Evolutionary conservation across 2,888 invertebrate genomes (phyloP).

Genomic region (Meliscaeva auricollis): DNA sequence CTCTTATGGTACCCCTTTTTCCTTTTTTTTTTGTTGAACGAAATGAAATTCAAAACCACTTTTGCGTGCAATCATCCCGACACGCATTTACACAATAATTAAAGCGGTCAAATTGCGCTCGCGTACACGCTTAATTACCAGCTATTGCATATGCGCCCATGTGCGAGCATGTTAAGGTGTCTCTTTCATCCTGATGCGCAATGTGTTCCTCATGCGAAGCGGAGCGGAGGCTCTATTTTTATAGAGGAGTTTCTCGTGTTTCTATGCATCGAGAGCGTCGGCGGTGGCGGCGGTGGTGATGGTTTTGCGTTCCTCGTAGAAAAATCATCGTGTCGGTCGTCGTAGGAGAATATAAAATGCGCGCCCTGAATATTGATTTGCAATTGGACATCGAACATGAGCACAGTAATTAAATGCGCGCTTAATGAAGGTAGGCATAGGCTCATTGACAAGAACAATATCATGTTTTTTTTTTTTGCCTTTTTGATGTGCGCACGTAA

Average conservation of each 20-base stretch:
- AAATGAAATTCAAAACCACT: conserved; percentile 54
- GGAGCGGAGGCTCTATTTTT: not conserved
- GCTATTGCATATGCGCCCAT: conserved; percentile 66
- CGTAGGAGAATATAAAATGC: conserved; percentile 28
- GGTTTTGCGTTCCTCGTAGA: not conserved
- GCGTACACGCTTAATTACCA: conserved; percentile 75
- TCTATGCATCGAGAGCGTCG: not conserved
- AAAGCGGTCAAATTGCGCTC: conserved; percentile 74
- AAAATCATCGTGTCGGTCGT: conserved; percentile 5
- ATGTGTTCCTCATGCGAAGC: conserved; percentile 20
- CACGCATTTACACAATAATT: conserved; percentile 76
- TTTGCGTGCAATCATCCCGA: conserved; percentile 64
- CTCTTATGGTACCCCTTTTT: not conserved
- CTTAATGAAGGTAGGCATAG: conserved; percentile 59
- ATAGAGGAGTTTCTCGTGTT: conserved; percentile 28
- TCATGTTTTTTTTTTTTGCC: not conserved
- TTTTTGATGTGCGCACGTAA: not conserved
- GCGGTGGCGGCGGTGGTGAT: conserved; percentile 33
- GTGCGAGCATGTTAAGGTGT: conserved; percentile 59
- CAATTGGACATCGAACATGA: conserved; percentile 62
- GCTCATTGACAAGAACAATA: not conserved
- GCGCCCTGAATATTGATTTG: conserved; percentile 74
- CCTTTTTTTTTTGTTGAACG: not conserved
- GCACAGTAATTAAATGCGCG: conserved; percentile 69
- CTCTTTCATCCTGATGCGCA: conserved; percentile 66